phyloP scores from a whole-genome alignment of 2,113 vertebrate species.

The Triplophysa dalaica region DNA sequence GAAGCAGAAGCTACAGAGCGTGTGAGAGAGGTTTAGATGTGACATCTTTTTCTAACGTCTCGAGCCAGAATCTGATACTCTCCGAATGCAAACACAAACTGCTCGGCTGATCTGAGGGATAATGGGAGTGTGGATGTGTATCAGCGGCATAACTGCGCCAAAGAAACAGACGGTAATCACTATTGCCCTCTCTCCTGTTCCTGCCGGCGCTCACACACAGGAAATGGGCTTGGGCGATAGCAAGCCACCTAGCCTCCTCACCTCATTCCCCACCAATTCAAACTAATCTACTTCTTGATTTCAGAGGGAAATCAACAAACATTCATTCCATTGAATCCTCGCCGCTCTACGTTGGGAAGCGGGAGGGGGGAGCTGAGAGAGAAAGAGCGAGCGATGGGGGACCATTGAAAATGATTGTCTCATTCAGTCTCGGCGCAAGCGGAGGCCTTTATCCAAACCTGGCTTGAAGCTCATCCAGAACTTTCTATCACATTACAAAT shows the following conservation, averaged over 20 bases:
- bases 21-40: conserved; percentile 17
- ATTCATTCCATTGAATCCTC: conserved; percentile 43
- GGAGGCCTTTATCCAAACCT: conserved; percentile 43
- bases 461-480: conserved; percentile 46
- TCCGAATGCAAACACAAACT: conserved; percentile 50
- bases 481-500: conserved; percentile 34
- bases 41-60: conserved; percentile 8
- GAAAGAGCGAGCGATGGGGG: conserved; percentile 33
- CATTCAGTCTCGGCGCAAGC: conserved; percentile 33
- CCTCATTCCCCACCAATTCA: conserved; percentile 57
- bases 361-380: conserved; percentile 25
- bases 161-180: conserved; percentile 62
- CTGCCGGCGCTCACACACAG: conserved; percentile 40
- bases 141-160: conserved; percentile 46
- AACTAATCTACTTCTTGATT: conserved; percentile 55
- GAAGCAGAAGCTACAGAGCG: conserved; percentile 32
- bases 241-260: conserved; percentile 47
- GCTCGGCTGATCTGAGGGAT: conserved; percentile 50
- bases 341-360: conserved; percentile 1
- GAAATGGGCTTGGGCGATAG: conserved; percentile 43
- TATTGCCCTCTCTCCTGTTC: conserved; percentile 50
- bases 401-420: conserved; percentile 48
- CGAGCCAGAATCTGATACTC: conserved; percentile 28
- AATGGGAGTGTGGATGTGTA: conserved; percentile 42
- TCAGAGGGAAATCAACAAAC: conserved; percentile 55